Evolutionary conservation across 2,888 invertebrate genomes (phyloP).

Genomic region (Byasa hedistus): DNA sequence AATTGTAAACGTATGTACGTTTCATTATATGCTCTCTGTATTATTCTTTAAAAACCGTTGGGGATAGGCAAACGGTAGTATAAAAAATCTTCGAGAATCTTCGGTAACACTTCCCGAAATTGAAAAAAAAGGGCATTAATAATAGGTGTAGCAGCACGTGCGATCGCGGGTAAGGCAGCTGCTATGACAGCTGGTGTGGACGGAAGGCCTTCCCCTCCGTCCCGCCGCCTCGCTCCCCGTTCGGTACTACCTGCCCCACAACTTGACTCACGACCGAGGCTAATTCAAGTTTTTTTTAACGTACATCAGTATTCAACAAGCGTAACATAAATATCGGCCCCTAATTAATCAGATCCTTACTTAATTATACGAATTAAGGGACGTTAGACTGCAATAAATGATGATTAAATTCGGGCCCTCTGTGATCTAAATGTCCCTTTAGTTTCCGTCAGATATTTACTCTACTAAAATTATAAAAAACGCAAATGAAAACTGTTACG

Average conservation of each 20-base stretch:
- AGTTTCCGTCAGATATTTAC: constrained; percentile 18
- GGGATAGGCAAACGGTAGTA: constrained; percentile 27
- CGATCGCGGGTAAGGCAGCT: constrained; percentile 64
- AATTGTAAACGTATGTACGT: not conserved
- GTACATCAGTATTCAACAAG: constrained; percentile 40
- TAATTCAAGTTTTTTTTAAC: constrained; percentile 37
- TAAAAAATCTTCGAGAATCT: constrained; percentile 43
- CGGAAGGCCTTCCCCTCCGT: constrained; percentile 48
- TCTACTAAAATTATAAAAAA: constrained; percentile 7
- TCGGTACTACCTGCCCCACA: constrained; percentile 53
- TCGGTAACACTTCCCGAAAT: constrained; percentile 56
- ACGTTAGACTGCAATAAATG: constrained; percentile 38
- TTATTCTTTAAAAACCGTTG: constrained; percentile 7
- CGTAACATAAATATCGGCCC: constrained; percentile 37
- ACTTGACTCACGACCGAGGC: constrained; percentile 50
- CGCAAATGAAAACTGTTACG: too few species aligned
- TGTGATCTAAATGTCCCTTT: constrained; percentile 19
- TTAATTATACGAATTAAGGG: constrained; percentile 39
- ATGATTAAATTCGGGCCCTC: constrained; percentile 31
- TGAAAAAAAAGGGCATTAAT: constrained; percentile 60
- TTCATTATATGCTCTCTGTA: not conserved
- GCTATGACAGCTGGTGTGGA: constrained; percentile 74
- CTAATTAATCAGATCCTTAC: constrained; percentile 38
- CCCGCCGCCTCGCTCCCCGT: constrained; percentile 38
- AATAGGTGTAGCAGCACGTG: constrained; percentile 76